These are phyloP conservation scores for Xanthorhoe spadicearia DNA, from an alignment of 2,888 invertebrate species.

Conservation along the genomic window DNA sequence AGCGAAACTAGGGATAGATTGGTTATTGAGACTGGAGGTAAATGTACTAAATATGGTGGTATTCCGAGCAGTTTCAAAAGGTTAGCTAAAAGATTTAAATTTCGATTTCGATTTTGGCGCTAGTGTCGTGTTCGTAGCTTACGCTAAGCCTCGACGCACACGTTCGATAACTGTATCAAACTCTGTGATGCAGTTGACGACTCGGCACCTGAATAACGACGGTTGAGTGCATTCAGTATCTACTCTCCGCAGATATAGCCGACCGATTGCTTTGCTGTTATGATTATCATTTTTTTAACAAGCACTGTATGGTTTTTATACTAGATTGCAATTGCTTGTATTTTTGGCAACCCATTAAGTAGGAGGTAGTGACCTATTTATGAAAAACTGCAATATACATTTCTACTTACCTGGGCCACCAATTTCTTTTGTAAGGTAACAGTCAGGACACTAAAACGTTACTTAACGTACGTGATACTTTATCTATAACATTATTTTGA, in stretches of 20 bases:
- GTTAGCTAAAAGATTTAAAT: neutral
- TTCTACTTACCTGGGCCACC: no score
- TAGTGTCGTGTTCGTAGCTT: neutral
- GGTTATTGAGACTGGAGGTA: no score
- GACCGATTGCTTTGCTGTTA: neutral
- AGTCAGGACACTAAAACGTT: no score
- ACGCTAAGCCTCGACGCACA: constrained; percentile 1
- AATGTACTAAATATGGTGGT: no score
- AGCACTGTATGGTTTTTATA: neutral
- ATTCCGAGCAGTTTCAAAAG: neutral
- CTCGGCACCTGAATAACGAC: neutral
- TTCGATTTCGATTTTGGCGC: neutral
- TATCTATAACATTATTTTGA: no score
- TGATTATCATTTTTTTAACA: neutral
- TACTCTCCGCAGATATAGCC: neutral
- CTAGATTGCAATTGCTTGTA: no score
- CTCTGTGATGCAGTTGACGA: neutral
- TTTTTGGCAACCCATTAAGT: no score
- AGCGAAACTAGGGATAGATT: no score
- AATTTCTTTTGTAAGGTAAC: no score
- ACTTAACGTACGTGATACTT: no score
- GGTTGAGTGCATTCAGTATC: neutral
- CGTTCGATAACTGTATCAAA: neutral
- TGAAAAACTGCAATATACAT: no score
- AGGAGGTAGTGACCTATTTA: no score